Evolutionary conservation across 2,888 invertebrate species (phyloP).

Genomic region (Tholera decimalis): DNA sequence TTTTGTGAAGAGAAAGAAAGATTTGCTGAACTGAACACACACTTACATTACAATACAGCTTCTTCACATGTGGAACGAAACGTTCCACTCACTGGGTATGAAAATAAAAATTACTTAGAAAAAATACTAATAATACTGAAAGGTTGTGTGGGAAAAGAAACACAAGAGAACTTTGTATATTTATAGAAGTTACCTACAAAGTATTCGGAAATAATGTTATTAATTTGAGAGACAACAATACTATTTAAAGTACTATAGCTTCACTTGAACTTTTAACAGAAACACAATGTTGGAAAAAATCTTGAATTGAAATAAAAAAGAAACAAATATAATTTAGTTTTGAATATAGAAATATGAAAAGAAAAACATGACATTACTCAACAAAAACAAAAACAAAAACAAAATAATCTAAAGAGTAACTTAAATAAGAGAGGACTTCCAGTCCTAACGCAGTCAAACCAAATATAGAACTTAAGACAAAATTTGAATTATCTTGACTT

Average conservation of each 20-base stretch:
- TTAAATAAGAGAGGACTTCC: background rate
- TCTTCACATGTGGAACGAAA: constrained; percentile 43
- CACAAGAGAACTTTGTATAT: background rate
- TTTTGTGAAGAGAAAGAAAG: constrained; percentile 43
- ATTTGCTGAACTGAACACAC: constrained; percentile 38
- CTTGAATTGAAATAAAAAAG: background rate
- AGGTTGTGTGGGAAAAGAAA: background rate
- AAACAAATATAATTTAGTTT: background rate
- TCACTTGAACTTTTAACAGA: background rate
- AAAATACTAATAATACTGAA: background rate
- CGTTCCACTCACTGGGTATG: background rate
- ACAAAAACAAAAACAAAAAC: background rate
- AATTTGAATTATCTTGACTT: constrained; percentile 69
- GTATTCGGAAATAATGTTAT: background rate
- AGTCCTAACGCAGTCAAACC: constrained; percentile 70
- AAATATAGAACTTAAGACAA: constrained; percentile 72
- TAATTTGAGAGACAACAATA: background rate
- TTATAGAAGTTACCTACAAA: too few relatives aligned
- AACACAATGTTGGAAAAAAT: background rate
- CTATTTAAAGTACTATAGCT: background rate
- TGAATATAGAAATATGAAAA: constrained; percentile 6
- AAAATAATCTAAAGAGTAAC: background rate
- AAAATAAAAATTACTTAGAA: background rate
- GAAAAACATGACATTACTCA: constrained; percentile 38
- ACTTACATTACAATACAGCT: constrained; percentile 39